Evolutionary conservation across 2,888 invertebrate species (phyloP).

Genomic region (Spicauda simplicius): DNA sequence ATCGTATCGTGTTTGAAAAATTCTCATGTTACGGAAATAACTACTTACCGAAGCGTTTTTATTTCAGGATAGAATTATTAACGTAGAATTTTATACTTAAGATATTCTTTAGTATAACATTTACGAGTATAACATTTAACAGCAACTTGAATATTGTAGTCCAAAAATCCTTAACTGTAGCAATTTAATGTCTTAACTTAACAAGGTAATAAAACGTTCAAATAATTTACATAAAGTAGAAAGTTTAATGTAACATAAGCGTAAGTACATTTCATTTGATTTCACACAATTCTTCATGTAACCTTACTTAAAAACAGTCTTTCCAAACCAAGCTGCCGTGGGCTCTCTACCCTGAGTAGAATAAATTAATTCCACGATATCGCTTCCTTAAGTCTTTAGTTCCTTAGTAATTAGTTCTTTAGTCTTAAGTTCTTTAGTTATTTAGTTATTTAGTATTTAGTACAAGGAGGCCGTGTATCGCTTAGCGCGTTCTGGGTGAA

Average conservation of each 20-base stretch:
- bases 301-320: constrained; percentile 31
- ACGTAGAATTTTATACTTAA: too few relatives aligned
- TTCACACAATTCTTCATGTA: constrained; percentile 31
- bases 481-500: constrained; percentile 70
- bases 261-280: constrained; percentile 33
- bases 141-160: too few relatives aligned
- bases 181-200: too few relatives aligned
- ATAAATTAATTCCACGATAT: too few relatives aligned
- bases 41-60: not conserved
- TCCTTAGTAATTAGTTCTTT: too few relatives aligned
- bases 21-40: too few relatives aligned
- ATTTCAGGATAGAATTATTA: not conserved
- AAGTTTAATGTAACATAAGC: constrained; percentile 37
- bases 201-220: constrained; percentile 23
- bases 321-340: constrained; percentile 9
- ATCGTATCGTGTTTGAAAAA: too few relatives aligned
- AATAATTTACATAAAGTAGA: constrained; percentile 27
- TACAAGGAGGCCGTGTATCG: constrained; percentile 47
- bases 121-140: too few relatives aligned
- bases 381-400: too few relatives aligned
- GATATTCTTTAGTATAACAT: too few relatives aligned
- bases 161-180: too few relatives aligned
- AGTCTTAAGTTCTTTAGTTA: too few relatives aligned
- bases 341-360: constrained; percentile 6
- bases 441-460: not conserved